Evolutionary conservation across 2,113 vertebrate genomes (phyloP).

Genomic region (Epinephelus moara): DNA sequence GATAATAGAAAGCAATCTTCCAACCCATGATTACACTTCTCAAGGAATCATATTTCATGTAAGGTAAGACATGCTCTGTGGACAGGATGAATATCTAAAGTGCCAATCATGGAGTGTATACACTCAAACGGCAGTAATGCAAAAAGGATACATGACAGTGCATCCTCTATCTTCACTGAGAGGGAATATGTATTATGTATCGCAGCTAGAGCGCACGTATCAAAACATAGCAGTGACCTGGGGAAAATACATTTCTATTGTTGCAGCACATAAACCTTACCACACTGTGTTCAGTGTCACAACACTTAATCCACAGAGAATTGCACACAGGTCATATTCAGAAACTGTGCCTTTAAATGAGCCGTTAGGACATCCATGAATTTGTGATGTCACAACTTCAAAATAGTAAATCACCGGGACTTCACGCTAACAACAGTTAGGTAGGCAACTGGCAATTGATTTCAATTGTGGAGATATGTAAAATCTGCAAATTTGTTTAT

Average conservation of each 20-base stretch:
- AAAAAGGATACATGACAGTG: conserved; percentile 68
- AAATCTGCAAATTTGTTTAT: too few species aligned
- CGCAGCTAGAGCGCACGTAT: conserved; percentile 35
- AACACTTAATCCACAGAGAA: too few species aligned
- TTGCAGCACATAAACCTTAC: conserved; percentile 37
- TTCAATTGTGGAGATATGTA: too few species aligned
- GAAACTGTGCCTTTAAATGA: too few species aligned
- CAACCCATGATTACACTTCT: conserved; percentile 79
- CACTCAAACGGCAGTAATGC: conserved; percentile 68
- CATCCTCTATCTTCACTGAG: conserved; percentile 58
- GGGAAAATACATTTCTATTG: conserved; percentile 60
- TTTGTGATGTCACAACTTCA: too few species aligned
- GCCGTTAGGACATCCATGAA: too few species aligned
- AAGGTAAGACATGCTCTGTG: conserved; percentile 66
- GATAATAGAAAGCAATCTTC: conserved; percentile 82
- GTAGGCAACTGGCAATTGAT: too few species aligned
- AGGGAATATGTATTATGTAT: conserved; percentile 65
- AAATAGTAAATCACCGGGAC: too few species aligned
- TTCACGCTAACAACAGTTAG: too few species aligned
- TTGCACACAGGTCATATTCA: too few species aligned
- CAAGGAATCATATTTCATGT: conserved; percentile 77
- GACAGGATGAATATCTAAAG: conserved; percentile 72
- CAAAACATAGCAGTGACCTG: conserved; percentile 54
- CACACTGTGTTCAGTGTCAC: conserved; percentile 38
- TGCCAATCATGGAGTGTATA: conserved; percentile 77